Base-by-base conservation (phyloP, 1,140 invertebrate genomes). In the Listronotus bonariensis region DNA sequence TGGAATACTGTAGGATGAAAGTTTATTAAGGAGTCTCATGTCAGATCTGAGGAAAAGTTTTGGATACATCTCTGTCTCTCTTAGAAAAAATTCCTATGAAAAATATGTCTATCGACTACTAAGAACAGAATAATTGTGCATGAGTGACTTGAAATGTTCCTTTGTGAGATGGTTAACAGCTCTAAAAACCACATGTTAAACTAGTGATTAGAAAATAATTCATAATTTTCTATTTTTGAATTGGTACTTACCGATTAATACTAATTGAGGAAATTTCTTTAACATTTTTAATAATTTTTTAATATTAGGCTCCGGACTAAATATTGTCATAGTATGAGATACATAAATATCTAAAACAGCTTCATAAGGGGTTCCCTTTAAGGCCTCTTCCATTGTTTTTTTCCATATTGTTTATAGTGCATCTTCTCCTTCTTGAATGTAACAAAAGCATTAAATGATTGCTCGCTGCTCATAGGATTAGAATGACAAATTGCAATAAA, bases 401-500 rank as follows among this genome's bases (percentile, higher is more conserved):
- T 79, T 7, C 84, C 84, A 75, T 88, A 89, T 15, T 71, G 74
- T 75, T 88, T 88, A 7, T 86, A 77, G 68, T 85, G 80, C 86
- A 92, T 89, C 62, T 87, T 84, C 61, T 84, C 76, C 70, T 83
- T 87, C 60, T 82, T 81, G 49, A 90, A 77, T 32, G 81, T 69
- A 10, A 86, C 83, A 68, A 78, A 80, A 11, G 89, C 78, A 12
- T 85, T 83, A 61, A 86, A 88, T 68, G 84, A 76, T 0, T 87
- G 83, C 17, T 86, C 82, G 49, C 76, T 73, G 6, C 70, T 77
- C 4, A 90, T 87, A 0, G 89, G 85, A 80, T 90, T 92, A 17
- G 82, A 60, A 71, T 92, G 90, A 55, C 88, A 81, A 63, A 91
- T 83, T 18, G 82, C 86, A 62, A 91, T 76, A 80, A 92, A 84